Evolutionary conservation across 2,888 invertebrate species (phyloP), one percentile per base, ranked within the genome.

Genomic region (Monoplex corrugatus): DNA sequence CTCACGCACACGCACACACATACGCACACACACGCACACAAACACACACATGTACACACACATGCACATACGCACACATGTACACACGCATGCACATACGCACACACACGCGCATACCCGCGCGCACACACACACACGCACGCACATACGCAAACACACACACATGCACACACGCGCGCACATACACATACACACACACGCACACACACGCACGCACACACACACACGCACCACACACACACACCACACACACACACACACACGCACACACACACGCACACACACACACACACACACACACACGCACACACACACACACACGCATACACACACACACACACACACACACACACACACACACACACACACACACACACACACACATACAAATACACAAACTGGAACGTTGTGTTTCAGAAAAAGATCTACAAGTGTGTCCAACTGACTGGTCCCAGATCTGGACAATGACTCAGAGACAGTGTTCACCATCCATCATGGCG

Each of bases 281-380:
- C 63, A 63, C 63, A 63, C 63, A 63, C 63, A 63, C 63, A 63
- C 63, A 63, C 63, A 63, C 63, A 63, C 63, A 63, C 63, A 63
- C 63, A 63, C 63, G 28, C 63, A 63, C 63, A 63, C 63, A 63
- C 63, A 63, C 63, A 63, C 63, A 63, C 13, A 63, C 13, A 63
- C 8, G 23, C 8, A 63, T 28, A 23, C 63, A 63, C 63, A 23
- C 63, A 63, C 63, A 23, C 63, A 63, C 63, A 23, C 63, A 63
- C 63, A 63, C 63, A 23, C 63, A 23, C 63, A 23, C 23, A 23
- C 63, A 23, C 63, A 23, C 63, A 23, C 63, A 16, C 63, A 16
- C 8, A 63, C 63, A 63, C 63, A 63, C 23, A 23, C 28, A 63
- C 63, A 63, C 63, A 63, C 28, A 13, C 63, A 63, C 63, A 13